These are phyloP conservation scores for Uria aalge DNA, from an alignment of 2,113 vertebrate species.

Conservation along the genomic window DNA sequence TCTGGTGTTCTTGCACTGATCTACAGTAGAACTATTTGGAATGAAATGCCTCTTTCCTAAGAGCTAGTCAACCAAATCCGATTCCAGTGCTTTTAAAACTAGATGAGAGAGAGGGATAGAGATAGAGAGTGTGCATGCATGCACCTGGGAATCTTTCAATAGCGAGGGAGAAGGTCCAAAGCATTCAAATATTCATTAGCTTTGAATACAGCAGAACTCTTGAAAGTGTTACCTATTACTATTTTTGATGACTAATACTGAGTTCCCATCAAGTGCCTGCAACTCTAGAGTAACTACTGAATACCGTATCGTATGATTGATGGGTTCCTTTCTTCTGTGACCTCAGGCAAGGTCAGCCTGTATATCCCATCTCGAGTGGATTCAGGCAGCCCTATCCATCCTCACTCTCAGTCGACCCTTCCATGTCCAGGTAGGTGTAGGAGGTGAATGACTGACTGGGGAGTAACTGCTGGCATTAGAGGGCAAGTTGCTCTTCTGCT, in stretches of 20 bases:
- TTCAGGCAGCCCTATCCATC: slow-evolving; percentile 83
- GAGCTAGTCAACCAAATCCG: background rate
- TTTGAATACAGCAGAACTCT: background rate
- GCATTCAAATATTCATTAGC: background rate
- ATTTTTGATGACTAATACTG: background rate
- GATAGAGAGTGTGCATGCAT: background rate
- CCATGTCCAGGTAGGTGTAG: slow-evolving; percentile 84
- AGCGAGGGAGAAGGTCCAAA: background rate
- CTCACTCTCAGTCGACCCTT: slow-evolving; percentile 82
- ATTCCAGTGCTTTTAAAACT: background rate
- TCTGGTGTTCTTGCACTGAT: background rate
- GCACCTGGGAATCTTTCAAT: background rate
- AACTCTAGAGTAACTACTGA: slow-evolving; percentile 55
- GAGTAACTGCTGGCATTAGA: slow-evolving; percentile 60
- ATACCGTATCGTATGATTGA: slow-evolving; percentile 70
- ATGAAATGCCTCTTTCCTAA: background rate
- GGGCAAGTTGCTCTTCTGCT: slow-evolving; percentile 67
- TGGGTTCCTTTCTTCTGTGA: slow-evolving; percentile 83
- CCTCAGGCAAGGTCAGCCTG: slow-evolving; percentile 87
- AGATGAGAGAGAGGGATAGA: background rate
- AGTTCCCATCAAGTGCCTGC: slow-evolving; percentile 49
- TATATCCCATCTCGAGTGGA: slow-evolving; percentile 83
- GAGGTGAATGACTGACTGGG: slow-evolving; percentile 62
- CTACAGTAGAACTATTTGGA: background rate
- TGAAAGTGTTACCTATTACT: background rate